Percentiles rank a stretch among this genome's conserved stretches.
Conservation (phyloP, 2,797 vertebrate genomes). For the Orestias chungarensis region DNA sequence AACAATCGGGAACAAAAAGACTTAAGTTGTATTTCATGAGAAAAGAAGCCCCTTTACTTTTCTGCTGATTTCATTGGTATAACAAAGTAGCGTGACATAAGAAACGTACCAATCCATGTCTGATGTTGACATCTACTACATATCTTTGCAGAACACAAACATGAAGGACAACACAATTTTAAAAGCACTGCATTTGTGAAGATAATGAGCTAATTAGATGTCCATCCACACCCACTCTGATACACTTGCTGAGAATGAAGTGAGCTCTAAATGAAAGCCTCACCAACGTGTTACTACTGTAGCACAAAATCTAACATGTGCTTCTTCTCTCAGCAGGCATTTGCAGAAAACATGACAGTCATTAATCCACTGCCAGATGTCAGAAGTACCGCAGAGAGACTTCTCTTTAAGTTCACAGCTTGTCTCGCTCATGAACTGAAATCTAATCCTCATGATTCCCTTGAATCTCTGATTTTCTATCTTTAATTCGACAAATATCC, state of each 20-base stretch:
- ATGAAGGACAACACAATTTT: background rate
- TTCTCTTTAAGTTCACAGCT: background rate
- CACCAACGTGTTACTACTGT: conserved; percentile 16
- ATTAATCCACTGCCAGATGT: conserved; percentile 24
- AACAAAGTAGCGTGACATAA: background rate
- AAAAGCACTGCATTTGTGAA: background rate
- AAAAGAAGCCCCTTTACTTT: conserved; percentile 7
- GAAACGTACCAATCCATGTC: background rate
- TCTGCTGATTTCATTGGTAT: background rate
- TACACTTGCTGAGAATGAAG: conserved; percentile 12
- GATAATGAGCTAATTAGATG: conserved; percentile 6
- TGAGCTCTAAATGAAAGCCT: conserved; percentile 1
- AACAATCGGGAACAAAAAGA: conserved; percentile 6
- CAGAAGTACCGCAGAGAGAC: conserved; percentile 4
- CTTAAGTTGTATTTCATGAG: conserved; percentile 1
- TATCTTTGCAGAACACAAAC: background rate
- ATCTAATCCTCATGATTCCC: background rate
- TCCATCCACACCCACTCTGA: background rate
- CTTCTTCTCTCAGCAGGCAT: conserved; percentile 22
- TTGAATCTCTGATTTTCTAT: background rate
- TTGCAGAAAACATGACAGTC: background rate
- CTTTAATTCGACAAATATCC: background rate
- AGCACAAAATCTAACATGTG: conserved; percentile 17
- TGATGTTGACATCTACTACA: conserved; percentile 6
- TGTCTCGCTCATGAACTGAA: conserved; percentile 4